phyloP scores from a whole-genome alignment of 2,797 vertebrate genomes.

The Oreortyx pictus region DNA sequence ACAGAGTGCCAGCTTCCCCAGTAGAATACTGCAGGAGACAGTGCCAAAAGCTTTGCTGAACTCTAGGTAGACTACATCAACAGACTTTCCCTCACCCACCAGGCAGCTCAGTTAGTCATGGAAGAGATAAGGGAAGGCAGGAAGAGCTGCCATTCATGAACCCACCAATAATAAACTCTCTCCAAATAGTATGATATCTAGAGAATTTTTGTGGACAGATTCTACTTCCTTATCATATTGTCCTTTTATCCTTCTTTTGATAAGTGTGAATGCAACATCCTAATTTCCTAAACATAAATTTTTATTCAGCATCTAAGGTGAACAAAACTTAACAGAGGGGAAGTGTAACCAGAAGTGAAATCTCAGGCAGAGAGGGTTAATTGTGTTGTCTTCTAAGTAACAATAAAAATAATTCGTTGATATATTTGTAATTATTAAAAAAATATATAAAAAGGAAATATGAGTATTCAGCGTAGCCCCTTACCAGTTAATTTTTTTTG shows the following conservation, averaged over 20 bases:
- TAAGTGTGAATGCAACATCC: not conserved
- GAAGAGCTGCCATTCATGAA: too few species aligned
- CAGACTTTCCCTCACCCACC: too few species aligned
- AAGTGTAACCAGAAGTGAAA: not conserved
- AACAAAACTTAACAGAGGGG: not conserved
- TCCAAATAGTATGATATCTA: not conserved
- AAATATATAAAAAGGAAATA: not conserved
- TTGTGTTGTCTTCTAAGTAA: not conserved
- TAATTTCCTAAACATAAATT: not conserved
- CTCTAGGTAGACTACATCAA: too few species aligned
- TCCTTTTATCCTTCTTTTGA: too few species aligned
- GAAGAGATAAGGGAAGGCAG: too few species aligned
- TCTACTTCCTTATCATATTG: fast-evolving
- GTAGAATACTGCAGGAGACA: too few species aligned
- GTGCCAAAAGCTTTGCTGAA: too few species aligned
- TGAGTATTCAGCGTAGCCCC: not conserved
- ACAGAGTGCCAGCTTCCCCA: too few species aligned
- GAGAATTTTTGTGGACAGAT: not conserved
- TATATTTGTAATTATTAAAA: not conserved
- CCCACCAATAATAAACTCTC: not conserved
- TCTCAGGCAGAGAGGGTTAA: not conserved
- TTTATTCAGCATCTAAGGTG: too few species aligned
- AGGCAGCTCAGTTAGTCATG: too few species aligned
- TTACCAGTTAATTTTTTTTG: not conserved
- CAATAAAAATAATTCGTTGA: not conserved